Conservation (phyloP, 2,888 invertebrate genomes). For the Aradus depressus region DNA sequence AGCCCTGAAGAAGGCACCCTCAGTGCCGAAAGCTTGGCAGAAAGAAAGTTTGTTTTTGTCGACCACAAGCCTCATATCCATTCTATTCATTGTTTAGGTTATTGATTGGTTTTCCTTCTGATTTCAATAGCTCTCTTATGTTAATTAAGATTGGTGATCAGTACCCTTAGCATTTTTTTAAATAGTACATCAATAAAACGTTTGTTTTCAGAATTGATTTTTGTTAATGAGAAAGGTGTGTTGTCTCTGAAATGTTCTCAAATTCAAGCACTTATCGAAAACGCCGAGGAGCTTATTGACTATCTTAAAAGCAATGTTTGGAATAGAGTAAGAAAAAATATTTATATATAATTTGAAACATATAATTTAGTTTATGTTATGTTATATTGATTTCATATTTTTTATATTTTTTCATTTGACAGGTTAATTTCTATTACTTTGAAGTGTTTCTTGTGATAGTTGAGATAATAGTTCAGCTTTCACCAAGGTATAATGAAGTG, state of each 20-base stretch:
- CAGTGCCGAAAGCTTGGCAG: too few species aligned
- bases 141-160: too few species aligned
- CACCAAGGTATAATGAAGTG: conserved; percentile 31
- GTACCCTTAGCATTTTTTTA: too few species aligned
- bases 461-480: conserved; percentile 32
- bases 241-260: conserved; percentile 13
- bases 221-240: conserved; percentile 7
- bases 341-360: background rate
- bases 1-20: too few species aligned
- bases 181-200: background rate
- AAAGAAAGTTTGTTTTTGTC: too few species aligned
- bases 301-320: conserved; percentile 17
- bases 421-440: conserved; percentile 44
- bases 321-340: conserved; percentile 2
- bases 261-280: conserved; percentile 18
- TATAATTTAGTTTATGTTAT: conserved; percentile 3
- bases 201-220: conserved; percentile 15
- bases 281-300: conserved; percentile 8
- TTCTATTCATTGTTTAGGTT: too few species aligned
- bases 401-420: conserved; percentile 23
- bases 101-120: too few species aligned
- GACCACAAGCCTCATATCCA: too few species aligned
- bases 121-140: too few species aligned
- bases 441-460: conserved; percentile 42
- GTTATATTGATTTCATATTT: conserved; percentile 17